Evolutionary conservation across 2,113 vertebrate species (phyloP), one percentile per base, ranked within the genome.

Genomic region (Phoenicopterus ruber): DNA sequence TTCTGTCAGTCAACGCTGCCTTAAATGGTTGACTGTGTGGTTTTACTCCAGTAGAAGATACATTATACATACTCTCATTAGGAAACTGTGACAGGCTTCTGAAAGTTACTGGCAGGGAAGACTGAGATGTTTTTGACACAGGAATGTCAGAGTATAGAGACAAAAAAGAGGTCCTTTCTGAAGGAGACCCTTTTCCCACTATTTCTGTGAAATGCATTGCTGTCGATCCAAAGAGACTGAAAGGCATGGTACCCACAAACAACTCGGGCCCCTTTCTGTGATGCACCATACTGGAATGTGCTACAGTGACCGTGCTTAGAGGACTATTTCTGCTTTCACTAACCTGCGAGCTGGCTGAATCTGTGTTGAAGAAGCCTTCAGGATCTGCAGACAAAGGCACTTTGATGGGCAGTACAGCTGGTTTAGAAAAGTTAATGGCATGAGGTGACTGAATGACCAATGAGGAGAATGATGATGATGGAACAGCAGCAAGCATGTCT

Each of bases 361-460:
- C 92, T 82, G 79, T 84, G 77, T 36, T 95, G 95, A 95, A 87
- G 91, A 79, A 86, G 92, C 82, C 81, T 95, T 93, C 86, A 44
- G 58, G 67, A 65, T 93, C 86, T 90, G 95, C 87, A 90, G 92
- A 83, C 49, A 86, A 85, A 93, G 93, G 90, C 88, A 95, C 72
- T 91, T 85, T 49, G 89, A 86, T 83, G 86, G 96, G 65, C 72
- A 12, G 81, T 36, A 91, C 67, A 80, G 88, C 71, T 52, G 83
- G 83, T 77, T 97, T 94, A 90, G 95, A 94, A 95, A 94, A 91
- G 86, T 91, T 82, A 95, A 98, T 96, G 97, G 90, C 47, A 98
- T 98, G 98, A 91, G 94, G 78, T 98, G 97, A 97, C 69, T 66
- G 59, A 29, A 95, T 88, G 93, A 88, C 85, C 92, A 89, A 92